Percentiles rank a stretch among this genome's conserved stretches.
Evolutionary conservation across 2,797 vertebrate genomes (phyloP).

Genomic region (Ambastaia sidthimunki): DNA sequence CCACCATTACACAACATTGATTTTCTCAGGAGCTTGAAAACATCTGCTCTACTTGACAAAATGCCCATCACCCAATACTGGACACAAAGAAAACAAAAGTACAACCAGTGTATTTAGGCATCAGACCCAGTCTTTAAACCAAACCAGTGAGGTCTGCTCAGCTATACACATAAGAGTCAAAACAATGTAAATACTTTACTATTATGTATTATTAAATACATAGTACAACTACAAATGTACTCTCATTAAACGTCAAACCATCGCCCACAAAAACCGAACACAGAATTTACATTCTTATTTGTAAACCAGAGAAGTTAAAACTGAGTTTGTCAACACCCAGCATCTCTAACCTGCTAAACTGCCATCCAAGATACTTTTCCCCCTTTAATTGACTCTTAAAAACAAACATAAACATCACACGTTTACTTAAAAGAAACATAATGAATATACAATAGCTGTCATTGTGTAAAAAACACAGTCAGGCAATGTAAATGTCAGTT

Average conservation of each 20-base stretch:
- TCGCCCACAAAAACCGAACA: background rate
- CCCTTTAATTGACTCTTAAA: background rate
- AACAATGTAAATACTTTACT: no score
- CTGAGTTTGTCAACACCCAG: background rate
- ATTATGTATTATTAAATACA: no score
- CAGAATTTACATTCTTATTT: background rate
- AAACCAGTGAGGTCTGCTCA: background rate
- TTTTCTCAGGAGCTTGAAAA: slow-evolving; percentile 5
- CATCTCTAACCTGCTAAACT: background rate
- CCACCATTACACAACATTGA: slow-evolving; percentile 14
- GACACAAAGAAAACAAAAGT: background rate
- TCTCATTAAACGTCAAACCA: no score
- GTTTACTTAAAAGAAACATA: background rate
- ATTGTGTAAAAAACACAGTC: background rate
- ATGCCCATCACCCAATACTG: background rate
- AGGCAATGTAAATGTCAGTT: background rate
- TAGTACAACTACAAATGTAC: background rate
- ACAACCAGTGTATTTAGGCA: background rate
- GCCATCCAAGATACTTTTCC: background rate
- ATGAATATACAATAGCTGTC: background rate
- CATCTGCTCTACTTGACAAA: slow-evolving; percentile 7
- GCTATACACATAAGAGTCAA: background rate
- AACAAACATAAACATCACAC: background rate
- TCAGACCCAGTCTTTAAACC: slow-evolving; percentile 3
- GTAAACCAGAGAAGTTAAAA: background rate